phyloP scores from a whole-genome alignment of 2,797 vertebrate genomes.

The Sus cebifrons region DNA sequence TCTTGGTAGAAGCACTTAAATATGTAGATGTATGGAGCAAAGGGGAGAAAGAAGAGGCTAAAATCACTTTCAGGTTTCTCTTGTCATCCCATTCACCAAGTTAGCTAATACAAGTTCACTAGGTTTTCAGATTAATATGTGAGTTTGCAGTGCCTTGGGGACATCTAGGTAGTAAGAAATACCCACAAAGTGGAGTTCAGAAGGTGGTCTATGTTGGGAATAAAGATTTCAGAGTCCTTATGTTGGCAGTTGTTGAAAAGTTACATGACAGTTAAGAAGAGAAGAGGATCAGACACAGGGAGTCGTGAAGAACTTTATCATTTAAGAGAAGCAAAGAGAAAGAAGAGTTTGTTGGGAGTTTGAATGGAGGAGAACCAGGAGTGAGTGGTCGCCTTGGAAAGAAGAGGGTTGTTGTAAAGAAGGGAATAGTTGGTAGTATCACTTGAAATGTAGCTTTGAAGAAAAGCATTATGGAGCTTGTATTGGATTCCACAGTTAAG shows the following conservation, averaged over 20 bases:
- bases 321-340: constrained; percentile 34
- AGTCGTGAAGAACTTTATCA: constrained; percentile 6
- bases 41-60: constrained; percentile 12
- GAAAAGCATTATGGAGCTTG: constrained; percentile 18
- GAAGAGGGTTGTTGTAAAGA: not conserved
- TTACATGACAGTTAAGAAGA: not conserved
- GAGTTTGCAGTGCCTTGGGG: constrained; percentile 1
- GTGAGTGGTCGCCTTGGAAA: constrained; percentile 24
- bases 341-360: constrained; percentile 48
- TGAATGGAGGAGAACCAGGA: constrained; percentile 10
- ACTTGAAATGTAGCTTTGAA: constrained; percentile 3
- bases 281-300: constrained; percentile 22
- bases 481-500: not conserved
- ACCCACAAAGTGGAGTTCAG: not conserved
- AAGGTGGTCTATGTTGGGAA: not conserved
- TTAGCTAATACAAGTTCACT: constrained; percentile 27
- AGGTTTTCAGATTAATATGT: constrained; percentile 36
- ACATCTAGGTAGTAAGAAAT: not conserved
- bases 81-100: not conserved
- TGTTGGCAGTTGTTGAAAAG: constrained; percentile 11
- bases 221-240: constrained; percentile 53
- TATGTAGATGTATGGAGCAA: not conserved
- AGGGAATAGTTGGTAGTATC: constrained; percentile 29
- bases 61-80: constrained; percentile 29
- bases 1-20: not conserved